Conservation (phyloP, 2,888 invertebrate genomes). For the Muscina levida region DNA sequence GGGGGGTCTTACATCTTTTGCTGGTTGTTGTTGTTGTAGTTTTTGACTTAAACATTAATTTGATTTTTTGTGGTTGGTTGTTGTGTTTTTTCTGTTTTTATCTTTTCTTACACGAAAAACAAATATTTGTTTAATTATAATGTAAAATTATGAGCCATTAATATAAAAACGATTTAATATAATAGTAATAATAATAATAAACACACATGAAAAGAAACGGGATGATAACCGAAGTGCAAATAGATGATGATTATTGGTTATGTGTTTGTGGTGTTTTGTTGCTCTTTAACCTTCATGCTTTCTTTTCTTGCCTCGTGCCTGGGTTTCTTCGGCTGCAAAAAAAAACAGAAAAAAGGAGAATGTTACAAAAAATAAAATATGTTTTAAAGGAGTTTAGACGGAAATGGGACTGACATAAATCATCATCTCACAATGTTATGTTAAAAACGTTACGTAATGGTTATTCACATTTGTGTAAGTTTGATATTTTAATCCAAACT, state of each 20-base stretch:
- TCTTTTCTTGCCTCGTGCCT: slow-evolving; percentile 86
- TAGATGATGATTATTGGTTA: slow-evolving; percentile 41
- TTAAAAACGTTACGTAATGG: too few relatives aligned
- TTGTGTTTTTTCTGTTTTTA: slow-evolving; percentile 37
- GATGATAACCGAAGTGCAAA: slow-evolving; percentile 54
- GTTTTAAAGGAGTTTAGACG: too few relatives aligned
- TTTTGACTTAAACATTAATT: slow-evolving; percentile 67
- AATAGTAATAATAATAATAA: slow-evolving; percentile 50
- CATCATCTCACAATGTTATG: too few relatives aligned
- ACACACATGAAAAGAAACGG: slow-evolving; percentile 59
- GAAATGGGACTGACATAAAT: neutral
- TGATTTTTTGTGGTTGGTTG: slow-evolving; percentile 61
- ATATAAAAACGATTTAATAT: slow-evolving; percentile 64
- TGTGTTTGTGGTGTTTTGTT: slow-evolving; percentile 4
- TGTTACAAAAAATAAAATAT: slow-evolving; percentile 4
- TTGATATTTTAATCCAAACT: too few relatives aligned
- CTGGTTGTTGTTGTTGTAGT: slow-evolving; percentile 53
- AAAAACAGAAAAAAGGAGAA: slow-evolving; percentile 45
- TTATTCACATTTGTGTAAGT: too few relatives aligned
- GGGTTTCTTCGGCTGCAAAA: slow-evolving; percentile 78
- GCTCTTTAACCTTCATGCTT: slow-evolving; percentile 83
- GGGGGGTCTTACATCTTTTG: slow-evolving; percentile 48
- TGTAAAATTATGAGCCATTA: slow-evolving; percentile 60
- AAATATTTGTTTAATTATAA: slow-evolving; percentile 53
- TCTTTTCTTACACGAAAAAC: slow-evolving; percentile 65